phyloP scores from a whole-genome alignment of 2,888 invertebrate genomes.

The Heliothis peltigera region DNA sequence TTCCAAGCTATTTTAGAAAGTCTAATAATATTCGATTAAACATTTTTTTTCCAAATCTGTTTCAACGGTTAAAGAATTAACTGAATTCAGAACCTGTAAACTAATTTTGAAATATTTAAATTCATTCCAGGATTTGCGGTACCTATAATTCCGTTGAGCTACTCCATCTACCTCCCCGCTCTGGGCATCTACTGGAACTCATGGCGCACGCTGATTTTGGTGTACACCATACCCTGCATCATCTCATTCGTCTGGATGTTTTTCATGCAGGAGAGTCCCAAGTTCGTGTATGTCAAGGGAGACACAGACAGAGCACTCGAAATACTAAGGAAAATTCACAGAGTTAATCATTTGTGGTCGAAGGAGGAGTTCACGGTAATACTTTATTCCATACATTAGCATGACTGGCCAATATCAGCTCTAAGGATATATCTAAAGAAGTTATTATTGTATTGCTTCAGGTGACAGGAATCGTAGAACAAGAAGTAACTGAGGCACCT shows the following conservation, averaged over 20 bases:
- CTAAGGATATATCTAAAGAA: no score
- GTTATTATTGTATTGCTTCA: conserved; percentile 42
- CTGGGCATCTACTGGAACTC: conserved; percentile 91
- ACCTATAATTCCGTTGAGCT: conserved; percentile 90
- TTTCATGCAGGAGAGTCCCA: conserved; percentile 93
- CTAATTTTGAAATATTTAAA: neutral
- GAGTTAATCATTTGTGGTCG: conserved; percentile 69
- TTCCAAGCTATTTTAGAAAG: no score
- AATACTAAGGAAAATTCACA: conserved; percentile 75
- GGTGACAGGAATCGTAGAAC: conserved; percentile 69
- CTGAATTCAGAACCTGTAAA: no score
- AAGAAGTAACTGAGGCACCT: conserved; percentile 67
- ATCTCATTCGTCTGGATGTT: conserved; percentile 88
- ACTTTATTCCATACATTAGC: no score
- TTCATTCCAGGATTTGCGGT: conserved; percentile 90
- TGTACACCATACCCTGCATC: conserved; percentile 91
- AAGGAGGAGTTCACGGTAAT: conserved; percentile 70
- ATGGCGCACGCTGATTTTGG: conserved; percentile 92
- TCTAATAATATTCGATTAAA: no score
- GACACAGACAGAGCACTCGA: conserved; percentile 87
- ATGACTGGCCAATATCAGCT: no score
- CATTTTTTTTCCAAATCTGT: no score
- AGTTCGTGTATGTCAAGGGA: conserved; percentile 92
- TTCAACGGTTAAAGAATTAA: no score
- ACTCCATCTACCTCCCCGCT: conserved; percentile 75